phyloP scores from a whole-genome alignment of 2,797 vertebrate species.

The Heteromormyrus szaboi region DNA sequence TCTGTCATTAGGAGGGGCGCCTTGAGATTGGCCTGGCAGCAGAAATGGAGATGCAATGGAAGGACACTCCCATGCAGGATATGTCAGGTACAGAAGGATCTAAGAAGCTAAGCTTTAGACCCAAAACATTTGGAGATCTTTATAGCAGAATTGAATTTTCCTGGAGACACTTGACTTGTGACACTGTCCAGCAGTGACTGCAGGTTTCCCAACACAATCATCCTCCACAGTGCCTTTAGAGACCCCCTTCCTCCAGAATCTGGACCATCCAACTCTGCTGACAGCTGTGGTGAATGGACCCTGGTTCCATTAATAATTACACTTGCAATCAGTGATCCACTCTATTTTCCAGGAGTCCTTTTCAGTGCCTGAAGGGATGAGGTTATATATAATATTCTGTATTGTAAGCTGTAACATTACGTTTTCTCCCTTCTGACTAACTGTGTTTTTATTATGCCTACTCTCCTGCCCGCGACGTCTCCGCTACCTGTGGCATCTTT shows the following conservation, averaged over 20 bases:
- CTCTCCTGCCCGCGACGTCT: not conserved
- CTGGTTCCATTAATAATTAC: not conserved
- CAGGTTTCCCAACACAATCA: not conserved
- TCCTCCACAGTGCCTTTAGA: not conserved
- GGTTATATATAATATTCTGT: not conserved
- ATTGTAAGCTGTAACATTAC: not conserved
- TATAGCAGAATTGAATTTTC: not conserved
- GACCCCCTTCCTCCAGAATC: not conserved
- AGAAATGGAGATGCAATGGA: not conserved
- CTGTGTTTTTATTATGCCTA: not conserved
- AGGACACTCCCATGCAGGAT: not conserved
- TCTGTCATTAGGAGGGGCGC: not conserved
- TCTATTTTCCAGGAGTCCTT: not conserved
- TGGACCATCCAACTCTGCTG: not conserved
- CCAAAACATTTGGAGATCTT: not conserved
- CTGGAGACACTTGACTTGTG: not conserved
- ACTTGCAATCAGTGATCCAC: not conserved
- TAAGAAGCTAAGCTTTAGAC: not conserved
- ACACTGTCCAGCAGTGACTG: not conserved
- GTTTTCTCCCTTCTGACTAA: not conserved
- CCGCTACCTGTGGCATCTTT: not conserved
- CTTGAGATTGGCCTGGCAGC: not conserved
- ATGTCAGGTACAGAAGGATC: not conserved
- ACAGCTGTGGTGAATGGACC: not conserved
- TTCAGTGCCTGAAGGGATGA: not conserved